Conservation (phyloP, 2,797 vertebrate genomes). For the Betta splendens region DNA sequence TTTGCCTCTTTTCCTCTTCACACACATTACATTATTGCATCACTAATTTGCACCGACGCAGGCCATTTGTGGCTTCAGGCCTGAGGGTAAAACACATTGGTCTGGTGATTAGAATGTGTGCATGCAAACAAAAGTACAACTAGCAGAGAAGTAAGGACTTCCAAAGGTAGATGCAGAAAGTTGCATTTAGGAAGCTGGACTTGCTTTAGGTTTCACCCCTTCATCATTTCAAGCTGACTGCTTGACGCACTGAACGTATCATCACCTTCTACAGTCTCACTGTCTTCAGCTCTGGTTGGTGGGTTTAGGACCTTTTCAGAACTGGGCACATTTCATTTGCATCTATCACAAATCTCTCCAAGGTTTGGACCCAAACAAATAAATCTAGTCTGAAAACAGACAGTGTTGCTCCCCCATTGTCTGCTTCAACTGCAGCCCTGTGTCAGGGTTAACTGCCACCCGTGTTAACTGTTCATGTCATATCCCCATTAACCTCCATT, state of each 20-base stretch:
- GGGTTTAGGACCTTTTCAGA: too few relatives aligned
- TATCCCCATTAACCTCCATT: slow-evolving; percentile 81
- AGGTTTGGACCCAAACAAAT: background rate
- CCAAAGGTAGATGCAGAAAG: background rate
- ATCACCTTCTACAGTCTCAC: too few relatives aligned
- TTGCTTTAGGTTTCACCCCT: background rate
- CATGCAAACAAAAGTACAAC: background rate
- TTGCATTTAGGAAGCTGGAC: too few relatives aligned
- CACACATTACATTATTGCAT: slow-evolving; percentile 23
- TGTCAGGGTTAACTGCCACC: slow-evolving; percentile 79
- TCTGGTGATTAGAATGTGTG: slow-evolving; percentile 4
- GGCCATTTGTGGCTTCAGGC: slow-evolving; percentile 22
- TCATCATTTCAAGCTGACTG: too few relatives aligned
- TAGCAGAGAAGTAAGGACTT: background rate
- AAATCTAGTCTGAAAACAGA: slow-evolving; percentile 10
- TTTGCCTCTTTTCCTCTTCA: slow-evolving; percentile 10
- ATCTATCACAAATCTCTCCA: background rate
- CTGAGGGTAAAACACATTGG: slow-evolving; percentile 11
- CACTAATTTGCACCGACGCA: slow-evolving; percentile 25
- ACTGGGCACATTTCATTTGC: too few relatives aligned
- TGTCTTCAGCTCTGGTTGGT: too few relatives aligned
- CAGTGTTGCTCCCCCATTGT: background rate
- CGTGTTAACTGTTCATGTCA: slow-evolving; percentile 81
- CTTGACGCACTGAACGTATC: too few relatives aligned
- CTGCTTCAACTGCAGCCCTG: slow-evolving; percentile 26